phyloP scores from a whole-genome alignment of 2,888 invertebrate genomes.

The Seladonia tumulorum region DNA sequence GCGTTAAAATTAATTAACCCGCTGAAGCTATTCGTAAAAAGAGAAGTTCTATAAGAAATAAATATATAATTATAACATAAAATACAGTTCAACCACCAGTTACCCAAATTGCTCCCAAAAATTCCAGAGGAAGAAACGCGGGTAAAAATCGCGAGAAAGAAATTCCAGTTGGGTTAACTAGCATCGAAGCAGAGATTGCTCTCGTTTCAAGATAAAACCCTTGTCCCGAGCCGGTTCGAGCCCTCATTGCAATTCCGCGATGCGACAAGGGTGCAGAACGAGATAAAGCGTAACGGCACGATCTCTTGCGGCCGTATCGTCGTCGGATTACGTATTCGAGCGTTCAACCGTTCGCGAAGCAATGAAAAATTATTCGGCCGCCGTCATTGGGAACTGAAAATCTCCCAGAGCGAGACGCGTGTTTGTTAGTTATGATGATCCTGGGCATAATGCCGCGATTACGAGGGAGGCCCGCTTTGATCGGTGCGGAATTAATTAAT shows the following conservation, averaged over 20 bases:
- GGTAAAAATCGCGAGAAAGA: too few relatives aligned
- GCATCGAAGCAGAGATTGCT: background rate
- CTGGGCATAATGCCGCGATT: background rate
- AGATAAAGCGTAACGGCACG: conserved; percentile 1
- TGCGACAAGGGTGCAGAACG: background rate
- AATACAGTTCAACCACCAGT: too few relatives aligned
- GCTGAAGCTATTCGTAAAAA: too few relatives aligned
- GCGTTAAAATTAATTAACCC: too few relatives aligned
- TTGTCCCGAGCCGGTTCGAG: background rate
- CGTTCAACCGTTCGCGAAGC: background rate
- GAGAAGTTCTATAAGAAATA: too few relatives aligned
- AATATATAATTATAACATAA: too few relatives aligned
- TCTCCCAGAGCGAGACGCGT: background rate
- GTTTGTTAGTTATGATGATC: background rate
- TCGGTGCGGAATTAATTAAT: conserved; percentile 32
- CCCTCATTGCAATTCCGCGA: background rate
- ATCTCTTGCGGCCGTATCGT: background rate
- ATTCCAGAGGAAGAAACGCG: too few relatives aligned
- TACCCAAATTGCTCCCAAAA: too few relatives aligned
- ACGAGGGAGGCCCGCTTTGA: background rate
- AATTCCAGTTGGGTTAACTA: background rate
- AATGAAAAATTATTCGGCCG: background rate
- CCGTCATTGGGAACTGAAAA: background rate
- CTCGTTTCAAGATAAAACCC: background rate
- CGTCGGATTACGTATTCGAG: conserved; percentile 1